Conservation (phyloP, 2,113 vertebrate species). For the Echinops telfairi region DNA sequence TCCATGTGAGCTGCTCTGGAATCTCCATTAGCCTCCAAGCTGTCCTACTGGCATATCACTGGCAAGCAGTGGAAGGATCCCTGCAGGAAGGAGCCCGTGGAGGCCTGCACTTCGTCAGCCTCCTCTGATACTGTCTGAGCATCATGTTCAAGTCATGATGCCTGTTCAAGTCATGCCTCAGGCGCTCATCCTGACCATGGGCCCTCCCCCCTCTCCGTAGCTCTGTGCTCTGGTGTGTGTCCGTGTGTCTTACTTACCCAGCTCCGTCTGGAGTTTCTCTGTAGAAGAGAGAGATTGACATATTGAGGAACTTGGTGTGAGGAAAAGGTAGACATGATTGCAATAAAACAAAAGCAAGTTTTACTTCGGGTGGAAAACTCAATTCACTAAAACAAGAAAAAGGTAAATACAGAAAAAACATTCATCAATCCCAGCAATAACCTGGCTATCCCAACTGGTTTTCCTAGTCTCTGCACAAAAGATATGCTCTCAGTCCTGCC, state of each 20-base stretch:
- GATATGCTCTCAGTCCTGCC: not conserved
- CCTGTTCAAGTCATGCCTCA: not conserved
- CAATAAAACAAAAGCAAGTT: slow-evolving; percentile 19
- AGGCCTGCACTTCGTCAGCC: not conserved
- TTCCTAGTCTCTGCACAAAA: not conserved
- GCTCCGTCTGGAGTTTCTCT: slow-evolving; percentile 64
- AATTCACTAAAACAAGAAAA: not conserved
- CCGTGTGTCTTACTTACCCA: slow-evolving; percentile 51
- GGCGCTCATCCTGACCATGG: not conserved
- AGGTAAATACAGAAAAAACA: not conserved
- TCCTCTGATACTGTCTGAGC: not conserved
- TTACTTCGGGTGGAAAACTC: not conserved
- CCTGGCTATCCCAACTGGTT: not conserved
- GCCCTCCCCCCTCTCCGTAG: not conserved
- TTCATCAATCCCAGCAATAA: not conserved
- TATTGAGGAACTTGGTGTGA: not conserved
- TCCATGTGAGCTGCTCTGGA: not conserved
- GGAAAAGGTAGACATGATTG: not conserved
- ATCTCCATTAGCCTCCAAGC: not conserved
- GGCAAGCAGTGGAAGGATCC: no score
- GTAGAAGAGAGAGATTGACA: slow-evolving; percentile 36
- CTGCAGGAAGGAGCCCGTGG: not conserved
- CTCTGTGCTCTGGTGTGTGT: fast-evolving
- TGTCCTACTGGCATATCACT: not conserved
- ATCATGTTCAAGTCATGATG: no score